Base-by-base conservation (phyloP, 2,797 vertebrate genomes). In the Cygnus olor region DNA sequence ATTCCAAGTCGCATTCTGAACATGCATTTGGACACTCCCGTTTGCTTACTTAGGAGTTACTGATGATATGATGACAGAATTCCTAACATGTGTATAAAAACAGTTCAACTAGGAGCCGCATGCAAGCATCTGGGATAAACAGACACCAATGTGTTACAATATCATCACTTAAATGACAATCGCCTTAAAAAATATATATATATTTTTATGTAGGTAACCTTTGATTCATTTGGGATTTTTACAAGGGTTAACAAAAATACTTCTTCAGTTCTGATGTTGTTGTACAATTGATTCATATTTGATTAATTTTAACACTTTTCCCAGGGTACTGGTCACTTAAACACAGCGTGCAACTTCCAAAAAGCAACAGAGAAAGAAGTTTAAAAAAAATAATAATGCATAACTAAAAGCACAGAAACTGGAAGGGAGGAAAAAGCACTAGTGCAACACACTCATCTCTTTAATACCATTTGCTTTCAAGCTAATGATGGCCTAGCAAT, bases 41-140 rank as follows among this genome's bases (percentile, higher is more conserved):
- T 54, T 91, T 90, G 68, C 68, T 74, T 87, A 60, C 79, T 79
- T 88, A 54, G 42, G 49, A 90, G 53, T 77, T 78, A 79, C 77
- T 74, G 63, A 85, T 27, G 27, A 82, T 69, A 93, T 0, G 3
- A 88, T 66, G 83, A 96, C 93, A 94, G 72, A 90, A 87, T 58
- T 94, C 71, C 65, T 82, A 77, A 88, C 22, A 11, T 15, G 12
- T 36, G 54, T 42, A 81, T 36, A 20, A 73, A 93, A 88, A 5
- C 86, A 92, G 82, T 36, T 58, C 20, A 6, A 21, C 78, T 60
- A 68, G 32, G 24, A 89, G 68, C 42, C 73, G 74, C 49, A 63
- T 85, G 68, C 86, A 91, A 93, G 68, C 68, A 85, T 80, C 74
- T 85, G 65, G 45, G 49, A 90, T 80, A 84, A 90, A 91, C 25